Conservation (phyloP, 2,888 invertebrate species). For the Troides oblongomaculatus region DNA sequence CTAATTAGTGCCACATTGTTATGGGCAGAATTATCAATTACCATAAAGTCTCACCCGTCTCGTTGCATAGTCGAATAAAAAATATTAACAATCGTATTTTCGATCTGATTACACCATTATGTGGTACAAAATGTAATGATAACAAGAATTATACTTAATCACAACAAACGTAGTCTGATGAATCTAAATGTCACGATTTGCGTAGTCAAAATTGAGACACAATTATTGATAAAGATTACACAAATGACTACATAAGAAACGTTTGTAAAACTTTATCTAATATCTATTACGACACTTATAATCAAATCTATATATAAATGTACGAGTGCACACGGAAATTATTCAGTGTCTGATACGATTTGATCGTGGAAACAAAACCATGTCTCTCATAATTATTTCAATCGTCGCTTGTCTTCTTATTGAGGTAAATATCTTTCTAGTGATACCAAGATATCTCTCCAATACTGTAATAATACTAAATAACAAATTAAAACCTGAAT, state of each 20-base stretch:
- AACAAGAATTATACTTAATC: not conserved
- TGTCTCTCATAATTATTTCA: slow-evolving; percentile 14
- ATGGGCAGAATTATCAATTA: too few relatives aligned
- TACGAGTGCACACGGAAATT: not conserved
- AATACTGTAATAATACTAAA: too few relatives aligned
- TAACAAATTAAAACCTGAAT: too few relatives aligned
- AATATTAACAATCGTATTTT: too few relatives aligned
- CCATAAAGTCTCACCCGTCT: too few relatives aligned
- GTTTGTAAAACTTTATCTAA: slow-evolving; percentile 1
- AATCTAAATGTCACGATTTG: slow-evolving; percentile 18
- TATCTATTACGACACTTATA: slow-evolving; percentile 18
- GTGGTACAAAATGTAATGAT: not conserved
- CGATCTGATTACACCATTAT: not conserved
- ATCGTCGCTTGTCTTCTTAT: slow-evolving; percentile 14
- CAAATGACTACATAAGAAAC: slow-evolving; percentile 11
- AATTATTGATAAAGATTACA: slow-evolving; percentile 15
- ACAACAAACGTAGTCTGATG: not conserved
- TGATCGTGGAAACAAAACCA: not conserved
- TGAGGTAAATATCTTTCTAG: slow-evolving; percentile 14
- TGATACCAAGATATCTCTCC: too few relatives aligned
- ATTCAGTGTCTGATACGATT: slow-evolving; percentile 17
- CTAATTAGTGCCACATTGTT: too few relatives aligned
- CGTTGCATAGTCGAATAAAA: too few relatives aligned
- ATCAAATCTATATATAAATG: slow-evolving; percentile 17
- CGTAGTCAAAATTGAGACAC: slow-evolving; percentile 5